A percentile compares a stretch with the other conserved stretches of the same genome.
Conservation (phyloP, 1,140 invertebrate genomes). For the Dinothrombium tinctorium region DNA sequence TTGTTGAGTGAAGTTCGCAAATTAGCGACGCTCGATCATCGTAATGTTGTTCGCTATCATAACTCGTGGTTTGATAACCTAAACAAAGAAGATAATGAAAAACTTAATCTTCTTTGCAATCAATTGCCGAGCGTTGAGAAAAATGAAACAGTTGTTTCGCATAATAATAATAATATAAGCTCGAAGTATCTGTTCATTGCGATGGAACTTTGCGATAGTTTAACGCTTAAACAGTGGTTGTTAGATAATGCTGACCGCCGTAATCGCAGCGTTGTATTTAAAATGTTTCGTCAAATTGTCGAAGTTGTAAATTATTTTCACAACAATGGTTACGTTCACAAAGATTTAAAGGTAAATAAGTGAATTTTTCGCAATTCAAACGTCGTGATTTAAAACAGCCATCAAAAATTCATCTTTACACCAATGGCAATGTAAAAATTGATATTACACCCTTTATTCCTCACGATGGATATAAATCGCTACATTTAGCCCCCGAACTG, state of each 20-base stretch:
- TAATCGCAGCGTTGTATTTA: slow-evolving; percentile 30
- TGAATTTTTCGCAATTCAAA: no score
- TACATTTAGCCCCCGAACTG: slow-evolving; percentile 97
- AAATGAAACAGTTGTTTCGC: no score
- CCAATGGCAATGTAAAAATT: slow-evolving; percentile 69
- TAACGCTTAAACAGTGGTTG: slow-evolving; percentile 77
- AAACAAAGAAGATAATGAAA: no score
- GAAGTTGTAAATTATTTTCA: slow-evolving; percentile 87
- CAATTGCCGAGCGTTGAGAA: no score
- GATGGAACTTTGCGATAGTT: slow-evolving; percentile 77
- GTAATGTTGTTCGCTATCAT: no score
- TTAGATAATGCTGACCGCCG: slow-evolving; percentile 16
- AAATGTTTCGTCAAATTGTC: slow-evolving; percentile 76
- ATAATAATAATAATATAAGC: no score
- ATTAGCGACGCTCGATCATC: no score
- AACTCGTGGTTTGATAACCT: no score
- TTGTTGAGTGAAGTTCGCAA: no score
- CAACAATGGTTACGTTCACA: slow-evolving; percentile 62
- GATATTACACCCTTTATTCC: slow-evolving; percentile 80
- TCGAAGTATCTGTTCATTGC: slow-evolving; percentile 91
- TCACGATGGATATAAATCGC: slow-evolving; percentile 35
- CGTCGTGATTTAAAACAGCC: no score
- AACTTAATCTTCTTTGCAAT: no score
- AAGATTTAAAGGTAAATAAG: slow-evolving; percentile 77
- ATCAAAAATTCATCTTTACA: slow-evolving; percentile 84